A percentile compares a stretch with the other conserved stretches of the same genome.
phyloP scores from a whole-genome alignment of 2,797 vertebrate species.

The Spinus pinus region DNA sequence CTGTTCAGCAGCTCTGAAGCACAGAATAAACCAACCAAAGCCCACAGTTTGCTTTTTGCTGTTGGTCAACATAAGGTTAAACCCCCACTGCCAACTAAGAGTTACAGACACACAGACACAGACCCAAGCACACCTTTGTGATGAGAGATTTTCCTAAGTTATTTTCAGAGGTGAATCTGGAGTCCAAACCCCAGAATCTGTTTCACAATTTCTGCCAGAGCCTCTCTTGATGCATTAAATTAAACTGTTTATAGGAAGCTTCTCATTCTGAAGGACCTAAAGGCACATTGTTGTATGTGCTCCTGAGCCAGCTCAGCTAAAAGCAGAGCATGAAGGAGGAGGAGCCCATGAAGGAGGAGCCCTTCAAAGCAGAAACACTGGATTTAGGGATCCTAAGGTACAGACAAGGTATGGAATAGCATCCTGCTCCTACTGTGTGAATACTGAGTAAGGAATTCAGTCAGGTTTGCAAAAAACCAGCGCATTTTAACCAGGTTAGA shows the following conservation, averaged over 20 bases:
- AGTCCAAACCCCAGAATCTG: not conserved
- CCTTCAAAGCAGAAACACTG: not conserved
- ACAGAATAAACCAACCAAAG: not conserved
- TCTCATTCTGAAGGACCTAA: not conserved
- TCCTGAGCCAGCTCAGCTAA: not conserved
- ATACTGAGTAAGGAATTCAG: not conserved
- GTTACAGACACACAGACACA: not conserved
- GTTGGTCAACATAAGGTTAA: not conserved
- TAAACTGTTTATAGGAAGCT: not conserved
- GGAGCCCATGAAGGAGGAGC: not conserved
- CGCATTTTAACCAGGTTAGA: not conserved
- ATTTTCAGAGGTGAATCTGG: not conserved
- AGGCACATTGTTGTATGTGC: not conserved
- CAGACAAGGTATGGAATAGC: not conserved
- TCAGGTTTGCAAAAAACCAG: not conserved
- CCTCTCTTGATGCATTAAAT: not conserved
- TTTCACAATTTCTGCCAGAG: not conserved
- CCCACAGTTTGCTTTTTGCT: not conserved
- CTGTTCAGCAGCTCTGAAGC: not conserved
- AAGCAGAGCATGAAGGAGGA: not conserved
- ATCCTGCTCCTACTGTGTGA: not conserved
- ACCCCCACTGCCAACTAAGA: not conserved
- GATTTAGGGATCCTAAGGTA: not conserved
- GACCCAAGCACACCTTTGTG: fast-evolving
- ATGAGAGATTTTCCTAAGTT: not conserved